Conservation (phyloP, 2,888 invertebrate genomes). For the Panzeria rudis region DNA sequence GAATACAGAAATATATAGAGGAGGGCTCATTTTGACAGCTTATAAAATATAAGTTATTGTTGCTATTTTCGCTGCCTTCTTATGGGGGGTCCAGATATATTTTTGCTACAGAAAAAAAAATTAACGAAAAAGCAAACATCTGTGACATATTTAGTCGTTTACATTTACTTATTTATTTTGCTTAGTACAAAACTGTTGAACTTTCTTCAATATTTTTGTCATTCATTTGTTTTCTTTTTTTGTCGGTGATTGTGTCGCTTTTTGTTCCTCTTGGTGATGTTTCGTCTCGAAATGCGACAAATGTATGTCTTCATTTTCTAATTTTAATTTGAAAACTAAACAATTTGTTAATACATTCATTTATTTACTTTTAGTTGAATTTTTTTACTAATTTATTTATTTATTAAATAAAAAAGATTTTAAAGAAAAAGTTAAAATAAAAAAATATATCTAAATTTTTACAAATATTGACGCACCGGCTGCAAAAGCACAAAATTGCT, state of each 20-base stretch:
- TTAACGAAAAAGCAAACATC: conserved; percentile 51
- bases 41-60: not conserved
- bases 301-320: conserved; percentile 71
- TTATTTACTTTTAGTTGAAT: conserved; percentile 35
- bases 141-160: conserved; percentile 57
- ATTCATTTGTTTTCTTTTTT: conserved; percentile 5
- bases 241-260: not conserved
- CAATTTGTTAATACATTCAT: conserved; percentile 60
- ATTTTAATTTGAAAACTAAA: conserved; percentile 66
- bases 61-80: not conserved
- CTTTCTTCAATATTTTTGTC: conserved; percentile 61
- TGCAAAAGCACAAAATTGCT: conserved; percentile 56
- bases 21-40: conserved; percentile 3
- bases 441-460: conserved; percentile 29
- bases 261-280: conserved; percentile 34
- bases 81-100: conserved; percentile 59
- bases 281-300: conserved; percentile 61
- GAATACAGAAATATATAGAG: not conserved
- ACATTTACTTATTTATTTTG: conserved; percentile 29
- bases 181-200: conserved; percentile 45
- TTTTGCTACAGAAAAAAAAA: conserved; percentile 10
- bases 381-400: conserved; percentile 1
- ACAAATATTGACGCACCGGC: conserved; percentile 72
- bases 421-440: conserved; percentile 18
- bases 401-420: not conserved